Percentiles rank a stretch among this genome's conserved stretches.
These are phyloP conservation scores for Nibea coibor DNA, from an alignment of 2,113 vertebrate species.

Conservation along the genomic window DNA sequence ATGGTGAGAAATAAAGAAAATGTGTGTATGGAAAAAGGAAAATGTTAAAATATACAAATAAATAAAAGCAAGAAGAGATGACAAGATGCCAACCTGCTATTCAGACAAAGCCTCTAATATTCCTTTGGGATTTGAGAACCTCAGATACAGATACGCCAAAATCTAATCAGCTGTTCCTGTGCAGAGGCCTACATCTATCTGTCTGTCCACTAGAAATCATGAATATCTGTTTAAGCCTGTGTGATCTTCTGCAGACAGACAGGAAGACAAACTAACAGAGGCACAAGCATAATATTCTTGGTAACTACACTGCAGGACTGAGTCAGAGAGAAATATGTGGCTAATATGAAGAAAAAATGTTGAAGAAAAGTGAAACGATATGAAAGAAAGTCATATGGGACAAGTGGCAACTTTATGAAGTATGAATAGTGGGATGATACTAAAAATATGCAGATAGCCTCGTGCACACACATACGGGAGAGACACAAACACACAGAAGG, in stretches of 20 bases:
- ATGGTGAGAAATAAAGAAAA: background rate
- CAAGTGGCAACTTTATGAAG: slow-evolving; percentile 6
- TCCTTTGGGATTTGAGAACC: background rate
- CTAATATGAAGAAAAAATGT: slow-evolving; percentile 28
- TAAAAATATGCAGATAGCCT: slow-evolving; percentile 18
- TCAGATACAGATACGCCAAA: background rate
- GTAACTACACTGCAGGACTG: slow-evolving; percentile 17
- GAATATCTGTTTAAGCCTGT: slow-evolving; percentile 25
- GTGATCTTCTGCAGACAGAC: slow-evolving; percentile 25
- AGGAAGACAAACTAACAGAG: slow-evolving; percentile 44
- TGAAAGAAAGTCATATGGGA: slow-evolving; percentile 44
- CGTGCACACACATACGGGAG: background rate
- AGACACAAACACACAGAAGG: slow-evolving; percentile 7
- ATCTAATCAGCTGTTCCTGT: slow-evolving; percentile 13
- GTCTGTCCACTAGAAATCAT: background rate
- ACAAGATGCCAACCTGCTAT: background rate
- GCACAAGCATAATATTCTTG: slow-evolving; percentile 43
- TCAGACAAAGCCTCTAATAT: background rate
- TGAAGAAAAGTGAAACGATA: slow-evolving; percentile 32
- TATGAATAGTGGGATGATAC: slow-evolving; percentile 3
- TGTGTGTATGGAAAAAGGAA: background rate
- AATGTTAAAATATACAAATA: background rate
- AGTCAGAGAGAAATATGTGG: slow-evolving; percentile 6
- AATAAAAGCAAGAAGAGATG: background rate
- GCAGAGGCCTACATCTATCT: background rate